Conservation (phyloP, 1,140 invertebrate species). For the Periplaneta americana region DNA sequence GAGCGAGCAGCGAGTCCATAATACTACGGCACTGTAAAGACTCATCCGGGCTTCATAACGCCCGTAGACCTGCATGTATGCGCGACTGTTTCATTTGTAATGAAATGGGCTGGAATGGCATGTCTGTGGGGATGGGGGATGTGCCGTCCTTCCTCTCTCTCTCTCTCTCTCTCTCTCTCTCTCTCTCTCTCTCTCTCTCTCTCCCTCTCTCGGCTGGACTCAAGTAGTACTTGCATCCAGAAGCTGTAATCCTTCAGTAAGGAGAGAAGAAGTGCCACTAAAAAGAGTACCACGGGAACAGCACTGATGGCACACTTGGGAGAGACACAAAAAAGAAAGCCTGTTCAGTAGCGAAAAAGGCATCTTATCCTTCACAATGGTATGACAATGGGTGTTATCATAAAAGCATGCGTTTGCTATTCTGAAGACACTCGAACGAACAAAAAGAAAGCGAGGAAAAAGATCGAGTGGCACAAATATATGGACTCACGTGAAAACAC, state of each 20-base stretch:
- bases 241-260: background rate
- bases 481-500: too few species aligned
- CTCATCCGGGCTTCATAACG: constrained; percentile 9
- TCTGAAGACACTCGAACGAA: too few species aligned
- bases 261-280: background rate
- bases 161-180: constrained; percentile 1
- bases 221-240: background rate
- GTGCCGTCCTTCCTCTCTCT: background rate
- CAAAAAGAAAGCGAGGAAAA: too few species aligned
- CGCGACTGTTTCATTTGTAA: background rate
- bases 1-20: constrained; percentile 33
- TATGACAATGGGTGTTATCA: too few species aligned
- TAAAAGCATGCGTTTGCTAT: too few species aligned
- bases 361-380: too few species aligned
- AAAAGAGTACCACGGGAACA: background rate
- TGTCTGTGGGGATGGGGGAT: constrained; percentile 25
- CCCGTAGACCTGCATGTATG: constrained; percentile 13
- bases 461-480: too few species aligned
- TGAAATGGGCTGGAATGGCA: constrained; percentile 19
- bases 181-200: background rate
- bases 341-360: too few species aligned
- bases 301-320: too few species aligned
- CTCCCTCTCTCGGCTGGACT: background rate
- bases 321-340: constrained; percentile 3
- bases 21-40: constrained; percentile 36